Conservation (phyloP, 2,797 vertebrate species). For the Melopsittacus undulatus region DNA sequence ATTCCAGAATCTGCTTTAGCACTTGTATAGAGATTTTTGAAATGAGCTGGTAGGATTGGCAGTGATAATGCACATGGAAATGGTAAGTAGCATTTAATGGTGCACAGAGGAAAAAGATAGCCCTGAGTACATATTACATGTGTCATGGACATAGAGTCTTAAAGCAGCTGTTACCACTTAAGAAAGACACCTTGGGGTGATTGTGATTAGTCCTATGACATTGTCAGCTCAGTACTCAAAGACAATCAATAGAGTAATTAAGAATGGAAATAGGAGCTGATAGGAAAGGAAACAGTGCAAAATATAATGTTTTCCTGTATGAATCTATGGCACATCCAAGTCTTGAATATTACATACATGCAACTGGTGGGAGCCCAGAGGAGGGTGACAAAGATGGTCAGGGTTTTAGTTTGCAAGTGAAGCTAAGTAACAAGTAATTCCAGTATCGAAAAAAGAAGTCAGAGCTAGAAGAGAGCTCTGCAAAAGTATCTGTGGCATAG, state of each 20-base stretch:
- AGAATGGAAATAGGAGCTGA: not conserved
- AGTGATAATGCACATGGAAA: not conserved
- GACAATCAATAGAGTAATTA: not conserved
- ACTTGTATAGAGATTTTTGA: not conserved
- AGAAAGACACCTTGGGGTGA: not conserved
- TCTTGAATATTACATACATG: not conserved
- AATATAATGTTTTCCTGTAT: not conserved
- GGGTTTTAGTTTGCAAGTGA: not conserved
- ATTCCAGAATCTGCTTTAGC: not conserved
- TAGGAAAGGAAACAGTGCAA: not conserved
- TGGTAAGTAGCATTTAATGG: not conserved
- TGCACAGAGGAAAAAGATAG: not conserved
- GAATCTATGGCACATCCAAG: not conserved
- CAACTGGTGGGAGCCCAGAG: not conserved
- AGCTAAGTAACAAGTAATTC: not conserved
- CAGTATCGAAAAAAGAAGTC: not conserved
- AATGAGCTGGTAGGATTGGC: not conserved
- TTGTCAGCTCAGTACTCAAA: not conserved
- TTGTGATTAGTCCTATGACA: not conserved
- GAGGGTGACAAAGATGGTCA: not conserved
- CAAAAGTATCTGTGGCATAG: not conserved
- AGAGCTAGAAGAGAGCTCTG: not conserved
- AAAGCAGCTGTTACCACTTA: not conserved
- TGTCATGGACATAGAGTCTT: not conserved
- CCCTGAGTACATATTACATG: rapidly evolving